Evolutionary conservation across 2,113 vertebrate species (phyloP).

Genomic region (Python bivittatus): DNA sequence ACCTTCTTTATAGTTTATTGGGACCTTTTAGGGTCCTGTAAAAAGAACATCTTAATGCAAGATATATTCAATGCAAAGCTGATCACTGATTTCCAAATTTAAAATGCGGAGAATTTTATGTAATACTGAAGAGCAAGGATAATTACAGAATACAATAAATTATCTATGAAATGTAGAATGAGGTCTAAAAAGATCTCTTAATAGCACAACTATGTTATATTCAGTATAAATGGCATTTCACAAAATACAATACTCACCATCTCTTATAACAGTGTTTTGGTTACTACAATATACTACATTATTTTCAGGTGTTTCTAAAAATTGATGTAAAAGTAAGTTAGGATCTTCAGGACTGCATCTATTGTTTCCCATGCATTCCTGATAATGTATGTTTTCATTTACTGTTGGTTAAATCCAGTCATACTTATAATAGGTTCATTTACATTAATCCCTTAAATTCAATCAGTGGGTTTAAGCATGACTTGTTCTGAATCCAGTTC

Average conservation of each 20-base stretch:
- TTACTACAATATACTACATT: background rate
- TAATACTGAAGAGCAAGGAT: background rate
- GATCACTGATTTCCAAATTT: background rate
- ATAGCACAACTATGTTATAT: background rate
- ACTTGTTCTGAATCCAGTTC: background rate
- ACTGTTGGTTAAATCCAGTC: background rate
- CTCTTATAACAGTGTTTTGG: background rate
- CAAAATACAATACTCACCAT: background rate
- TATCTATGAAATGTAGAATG: background rate
- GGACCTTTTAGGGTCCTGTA: background rate
- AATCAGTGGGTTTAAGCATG: background rate
- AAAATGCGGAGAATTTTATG: background rate
- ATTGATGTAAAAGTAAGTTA: background rate
- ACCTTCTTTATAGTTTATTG: conserved; percentile 4
- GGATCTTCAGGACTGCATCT: background rate
- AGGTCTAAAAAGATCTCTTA: background rate
- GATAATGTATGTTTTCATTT: background rate
- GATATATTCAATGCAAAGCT: background rate
- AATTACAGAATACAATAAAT: background rate
- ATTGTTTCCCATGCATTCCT: background rate
- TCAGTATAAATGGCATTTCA: background rate
- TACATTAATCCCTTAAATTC: background rate
- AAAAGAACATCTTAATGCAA: background rate
- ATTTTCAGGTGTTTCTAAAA: background rate
- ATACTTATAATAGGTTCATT: background rate